Evolutionary conservation across 2,888 invertebrate species (phyloP), one percentile per base, ranked within the genome.

Genomic region (Thelaira solivaga): DNA sequence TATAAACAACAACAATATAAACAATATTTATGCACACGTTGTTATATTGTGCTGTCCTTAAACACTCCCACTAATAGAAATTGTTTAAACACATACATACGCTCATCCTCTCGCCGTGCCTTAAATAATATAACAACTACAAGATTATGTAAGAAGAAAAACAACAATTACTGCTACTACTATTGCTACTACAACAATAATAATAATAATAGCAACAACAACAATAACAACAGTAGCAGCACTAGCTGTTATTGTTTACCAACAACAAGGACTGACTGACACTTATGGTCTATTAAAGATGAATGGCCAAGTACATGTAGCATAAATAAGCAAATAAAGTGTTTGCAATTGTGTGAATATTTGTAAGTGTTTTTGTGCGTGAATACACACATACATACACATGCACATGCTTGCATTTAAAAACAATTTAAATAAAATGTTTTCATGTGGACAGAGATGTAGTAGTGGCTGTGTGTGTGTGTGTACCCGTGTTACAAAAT

Each of bases 211-310:
- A n/a, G n/a, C n/a, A n/a, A n/a, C n/a, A n/a, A n/a, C n/a, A n/a
- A n/a, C n/a, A n/a, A n/a, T n/a, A n/a, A n/a, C n/a, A n/a, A n/a
- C 20, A 49, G 53, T 47, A 49, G 4, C 2, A 16, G 13, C 34
- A 47, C 26, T 26, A 26, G 6, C 26, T 26, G 4, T 26, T 26
- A 26, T 26, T 26, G 6, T 26, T 26, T 26, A 41, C 49, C 34
- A 71, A 72, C 49, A 72, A 71, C 51, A 73, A 76, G 55, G 49
- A 49, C 76, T 72, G 49, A 49, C 76, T 72, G 72, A 76, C 80
- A 76, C 80, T 80, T 72, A 79, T 71, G 75, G 79, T 75, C 79
- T 79, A 79, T 79, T 79, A 80, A 76, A 80, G 76, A 80, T 80
- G 73, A 73, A 80, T 80, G 61, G 68, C 73, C 41, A 67, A 68